Percentiles rank a stretch among this genome's conserved stretches.
These are phyloP conservation scores for Platyrinchus mystaceus DNA, from an alignment of 2,797 vertebrate genomes.

Conservation along the genomic window DNA sequence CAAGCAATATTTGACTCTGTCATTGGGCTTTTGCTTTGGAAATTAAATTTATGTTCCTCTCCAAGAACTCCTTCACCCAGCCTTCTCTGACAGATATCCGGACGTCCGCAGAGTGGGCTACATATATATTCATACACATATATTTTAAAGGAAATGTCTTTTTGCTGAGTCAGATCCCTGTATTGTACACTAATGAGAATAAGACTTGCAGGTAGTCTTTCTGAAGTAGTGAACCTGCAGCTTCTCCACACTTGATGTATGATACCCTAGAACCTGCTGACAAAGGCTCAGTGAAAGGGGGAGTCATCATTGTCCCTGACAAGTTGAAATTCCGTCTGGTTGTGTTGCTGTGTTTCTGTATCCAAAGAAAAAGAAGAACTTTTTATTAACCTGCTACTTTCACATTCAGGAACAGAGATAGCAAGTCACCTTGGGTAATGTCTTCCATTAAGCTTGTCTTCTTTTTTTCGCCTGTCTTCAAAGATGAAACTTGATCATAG, in stretches of 20 bases:
- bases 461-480: conserved; percentile 16
- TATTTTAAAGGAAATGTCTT: background rate
- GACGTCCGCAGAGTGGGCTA: background rate
- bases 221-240: background rate
- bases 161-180: background rate
- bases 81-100: background rate
- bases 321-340: background rate
- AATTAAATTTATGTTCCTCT: background rate
- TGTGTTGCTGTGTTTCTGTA: background rate
- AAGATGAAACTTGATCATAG: background rate
- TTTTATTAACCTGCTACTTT: background rate
- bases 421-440: conserved; percentile 25
- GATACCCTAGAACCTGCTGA: background rate
- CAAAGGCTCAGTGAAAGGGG: background rate
- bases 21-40: background rate
- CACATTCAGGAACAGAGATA: background rate
- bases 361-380: background rate
- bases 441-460: conserved; percentile 16
- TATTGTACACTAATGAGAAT: background rate
- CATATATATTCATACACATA: background rate
- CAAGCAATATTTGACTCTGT: background rate
- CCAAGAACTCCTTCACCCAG: background rate
- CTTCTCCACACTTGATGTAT: fast-evolving
- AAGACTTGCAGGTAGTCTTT: background rate
- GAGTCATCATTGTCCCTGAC: background rate